Evolutionary conservation across 2,797 vertebrate genomes (phyloP).

Genomic region (Helarctos malayanus): DNA sequence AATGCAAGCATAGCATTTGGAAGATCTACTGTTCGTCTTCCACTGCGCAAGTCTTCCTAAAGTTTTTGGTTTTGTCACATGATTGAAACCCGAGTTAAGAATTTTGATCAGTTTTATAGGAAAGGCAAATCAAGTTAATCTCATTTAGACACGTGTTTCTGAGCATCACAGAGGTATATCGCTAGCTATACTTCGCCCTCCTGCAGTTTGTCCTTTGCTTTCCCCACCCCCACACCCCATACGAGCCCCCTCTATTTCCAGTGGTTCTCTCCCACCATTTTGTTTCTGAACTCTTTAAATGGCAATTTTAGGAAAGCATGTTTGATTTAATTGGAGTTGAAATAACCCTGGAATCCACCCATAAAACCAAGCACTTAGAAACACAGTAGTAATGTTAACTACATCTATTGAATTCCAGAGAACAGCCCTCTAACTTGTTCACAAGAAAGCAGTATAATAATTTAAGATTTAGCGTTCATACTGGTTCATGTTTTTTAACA

Average conservation of each 20-base stretch:
- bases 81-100: slow-evolving; percentile 69
- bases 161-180: neutral
- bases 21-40: slow-evolving; percentile 20
- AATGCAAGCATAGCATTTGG: slow-evolving; percentile 88
- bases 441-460: neutral
- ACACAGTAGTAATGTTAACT: neutral
- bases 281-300: slow-evolving; percentile 45
- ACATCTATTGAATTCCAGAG: slow-evolving; percentile 13
- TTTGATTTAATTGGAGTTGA: slow-evolving; percentile 51
- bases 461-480: neutral
- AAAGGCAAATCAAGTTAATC: neutral
- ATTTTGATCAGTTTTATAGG: slow-evolving; percentile 58
- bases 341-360: slow-evolving; percentile 2
- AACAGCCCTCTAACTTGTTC: slow-evolving; percentile 8
- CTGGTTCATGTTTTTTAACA: slow-evolving; percentile 32
- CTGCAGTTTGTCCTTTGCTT: slow-evolving; percentile 1
- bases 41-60: neutral
- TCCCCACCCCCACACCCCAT: too few species aligned
- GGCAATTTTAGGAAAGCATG: neutral
- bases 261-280: neutral
- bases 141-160: neutral
- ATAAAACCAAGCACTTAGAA: slow-evolving; percentile 77
- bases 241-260: neutral
- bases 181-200: neutral
- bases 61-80: slow-evolving; percentile 1